Base-by-base conservation (phyloP, 2,113 vertebrate genomes). In the Entelurus aequoreus region DNA sequence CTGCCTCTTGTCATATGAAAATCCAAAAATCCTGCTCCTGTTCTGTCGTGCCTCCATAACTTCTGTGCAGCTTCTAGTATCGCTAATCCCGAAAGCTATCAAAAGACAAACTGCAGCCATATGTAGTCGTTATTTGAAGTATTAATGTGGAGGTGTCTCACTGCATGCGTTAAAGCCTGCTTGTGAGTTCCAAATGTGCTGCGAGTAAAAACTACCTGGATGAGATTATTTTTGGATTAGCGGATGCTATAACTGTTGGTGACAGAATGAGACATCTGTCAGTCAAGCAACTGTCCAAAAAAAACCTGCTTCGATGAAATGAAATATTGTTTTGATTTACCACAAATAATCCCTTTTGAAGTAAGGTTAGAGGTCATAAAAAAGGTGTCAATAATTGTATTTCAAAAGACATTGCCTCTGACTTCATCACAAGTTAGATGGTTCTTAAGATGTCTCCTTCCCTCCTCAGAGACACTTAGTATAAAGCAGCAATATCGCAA, bases 51-150 rank as follows among this genome's bases (percentile, higher is more conserved):
- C 6, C 35, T 50, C 8, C 14, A 74, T 51, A 28, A 62, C 75
- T 83, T 72, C 60, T 65, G 15, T 69, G 15, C 75, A 60, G 72
- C 75, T 63, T 68, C 60, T 54, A 68, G 68, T 83, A 83, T 76
- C 79, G 74, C 48, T 66, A 71, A 74, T 78, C 75, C 72, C 48
- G 56, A 69, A 71, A 75, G 67, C 74, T 63, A 80, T 84, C 68
- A 88, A 42, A 65, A 48, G 40, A 19, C 36, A 58, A 5, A 35
- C 51, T 15, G 49, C 15, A 28, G 7, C n/a, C 19, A 49, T 40
- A 61, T 6, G 9, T 12, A 10, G 38, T 64, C 9, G 13, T 42
- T 21, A 64, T 63, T 52, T 68, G 50, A 50, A 35, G 12, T 58
- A 13, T 62, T 54, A 35, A 49, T 55, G 64, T 51, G 35, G 37